Evolutionary conservation across 2,888 invertebrate species (phyloP), one percentile per base, ranked within the genome.

Genomic region (Willowsia nigromaculata): DNA sequence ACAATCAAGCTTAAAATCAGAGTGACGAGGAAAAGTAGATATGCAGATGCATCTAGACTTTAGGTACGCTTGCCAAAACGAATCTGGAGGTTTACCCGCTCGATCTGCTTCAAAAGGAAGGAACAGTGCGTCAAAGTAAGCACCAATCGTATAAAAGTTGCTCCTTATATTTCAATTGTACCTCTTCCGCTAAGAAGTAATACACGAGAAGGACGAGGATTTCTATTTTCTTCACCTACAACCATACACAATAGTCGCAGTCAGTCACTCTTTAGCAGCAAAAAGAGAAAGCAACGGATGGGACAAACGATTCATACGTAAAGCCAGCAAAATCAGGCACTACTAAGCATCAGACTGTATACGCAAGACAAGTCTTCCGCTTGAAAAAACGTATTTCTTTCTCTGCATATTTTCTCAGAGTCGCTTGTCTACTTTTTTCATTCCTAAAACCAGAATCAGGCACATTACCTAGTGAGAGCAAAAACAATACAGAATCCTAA

Each of bases 311-410:
- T 13, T 50, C 59, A 22, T 59, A 59, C 40, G 30, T 22, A 80
- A 59, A 40, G 40, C n/a, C 22, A 80, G 59, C 27, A 59, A 59
- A 59, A 59, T 37, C 59, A 80, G 40, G 59, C 37, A 80, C 40
- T 78, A 80, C 40, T 78, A 53, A 56, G 33, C 78, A 78, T 37
- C 37, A 37, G 5, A 6, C 78, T 25, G 25, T 33, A 59, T 59
- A 80, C 37, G 53, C 53, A 71, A 71, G 76, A 43, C 33, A 80
- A 80, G 40, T 33, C 59, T 80, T 80, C 56, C 80, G 80, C 80
- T 80, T 80, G 40, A 40, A 40, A 80, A 80, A 80, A 59, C 80
- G 43, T 59, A 5, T 78, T 78, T n/a, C 78, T 56, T 53, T 18
- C 33, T 40, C 59, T 59, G 80, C 59, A 37, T 80, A 80, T 25